Conservation (phyloP, 2,888 invertebrate genomes). For the Cantharis rufa region DNA sequence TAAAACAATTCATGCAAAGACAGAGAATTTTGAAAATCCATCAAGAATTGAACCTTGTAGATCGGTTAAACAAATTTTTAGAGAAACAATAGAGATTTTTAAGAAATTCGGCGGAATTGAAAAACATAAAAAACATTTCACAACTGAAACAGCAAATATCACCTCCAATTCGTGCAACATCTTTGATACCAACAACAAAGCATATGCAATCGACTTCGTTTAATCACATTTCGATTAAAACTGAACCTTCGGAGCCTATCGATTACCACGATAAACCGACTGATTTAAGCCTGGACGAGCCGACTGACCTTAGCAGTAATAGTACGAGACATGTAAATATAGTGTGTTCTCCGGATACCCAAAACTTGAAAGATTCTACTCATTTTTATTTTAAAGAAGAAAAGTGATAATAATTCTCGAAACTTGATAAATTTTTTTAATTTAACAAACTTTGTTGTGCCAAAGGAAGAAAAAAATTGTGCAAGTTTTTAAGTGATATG, state of each 20-base stretch:
- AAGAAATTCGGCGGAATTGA: slow-evolving; percentile 89
- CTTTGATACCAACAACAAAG: not conserved
- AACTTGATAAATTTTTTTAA: not conserved
- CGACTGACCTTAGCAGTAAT: slow-evolving; percentile 52
- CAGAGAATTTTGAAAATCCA: no score
- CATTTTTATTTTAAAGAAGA: slow-evolving; percentile 39
- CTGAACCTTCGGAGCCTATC: slow-evolving; percentile 51
- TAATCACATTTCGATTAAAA: slow-evolving; percentile 46
- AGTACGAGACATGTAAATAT: slow-evolving; percentile 51
- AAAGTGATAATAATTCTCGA: slow-evolving; percentile 30
- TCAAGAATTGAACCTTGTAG: no score
- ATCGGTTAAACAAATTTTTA: no score
- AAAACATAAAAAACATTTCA: slow-evolving; percentile 92
- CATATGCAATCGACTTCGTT: not conserved
- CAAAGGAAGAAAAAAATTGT: slow-evolving; percentile 30
- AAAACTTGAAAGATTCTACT: slow-evolving; percentile 38
- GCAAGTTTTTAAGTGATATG: slow-evolving; percentile 21
- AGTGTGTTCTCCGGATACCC: slow-evolving; percentile 54
- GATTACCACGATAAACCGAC: slow-evolving; percentile 56
- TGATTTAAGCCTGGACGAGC: slow-evolving; percentile 54
- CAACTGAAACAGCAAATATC: slow-evolving; percentile 81
- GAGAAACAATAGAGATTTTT: slow-evolving; percentile 69
- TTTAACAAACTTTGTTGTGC: slow-evolving; percentile 30
- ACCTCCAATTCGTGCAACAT: slow-evolving; percentile 55
- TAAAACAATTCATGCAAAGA: no score